Evolutionary conservation across 1,140 invertebrate species (phyloP).

Genomic region (Drosophila simulans): DNA sequence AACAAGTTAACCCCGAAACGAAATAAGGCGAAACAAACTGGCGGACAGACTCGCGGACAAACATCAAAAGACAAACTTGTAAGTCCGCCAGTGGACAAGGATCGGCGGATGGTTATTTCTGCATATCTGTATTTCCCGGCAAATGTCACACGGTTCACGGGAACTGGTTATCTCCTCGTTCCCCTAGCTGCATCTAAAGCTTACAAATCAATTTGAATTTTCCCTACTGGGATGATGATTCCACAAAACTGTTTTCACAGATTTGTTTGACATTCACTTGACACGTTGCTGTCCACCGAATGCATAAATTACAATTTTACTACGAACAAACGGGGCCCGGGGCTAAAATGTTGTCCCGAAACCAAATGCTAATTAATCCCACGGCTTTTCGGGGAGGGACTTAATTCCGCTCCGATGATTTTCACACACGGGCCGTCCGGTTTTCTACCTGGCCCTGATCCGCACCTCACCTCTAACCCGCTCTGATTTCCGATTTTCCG

Average conservation of each 20-base stretch:
- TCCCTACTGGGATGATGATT: constrained; percentile 13
- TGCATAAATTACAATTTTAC: constrained; percentile 46
- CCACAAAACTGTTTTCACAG: constrained; percentile 49
- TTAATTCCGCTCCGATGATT: constrained; percentile 67
- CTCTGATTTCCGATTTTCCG: constrained; percentile 55
- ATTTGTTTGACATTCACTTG: constrained; percentile 77
- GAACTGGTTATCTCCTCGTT: constrained; percentile 47
- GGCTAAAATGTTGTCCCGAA: constrained; percentile 37
- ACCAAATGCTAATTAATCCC: constrained; percentile 80
- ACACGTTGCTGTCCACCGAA: constrained; percentile 42
- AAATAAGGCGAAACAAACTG: constrained; percentile 34
- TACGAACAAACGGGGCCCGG: constrained; percentile 14
- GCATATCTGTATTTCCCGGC: constrained; percentile 20
- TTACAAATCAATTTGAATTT: constrained; percentile 69
- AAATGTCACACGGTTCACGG: constrained; percentile 40
- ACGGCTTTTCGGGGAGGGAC: constrained; percentile 45
- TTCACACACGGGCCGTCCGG: constrained; percentile 54
- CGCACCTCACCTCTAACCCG: constrained; percentile 35
- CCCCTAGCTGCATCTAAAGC: constrained; percentile 33
- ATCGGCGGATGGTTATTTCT: constrained; percentile 8
- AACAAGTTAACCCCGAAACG: constrained; percentile 54
- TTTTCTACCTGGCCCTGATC: constrained; percentile 20
- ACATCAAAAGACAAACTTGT: constrained; percentile 60
- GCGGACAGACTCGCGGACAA: constrained; percentile 34
- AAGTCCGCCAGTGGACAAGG: constrained; percentile 48